These are phyloP conservation scores for Ommatoiulus sabulosus DNA, from an alignment of 2,888 invertebrate species.

Conservation along the genomic window DNA sequence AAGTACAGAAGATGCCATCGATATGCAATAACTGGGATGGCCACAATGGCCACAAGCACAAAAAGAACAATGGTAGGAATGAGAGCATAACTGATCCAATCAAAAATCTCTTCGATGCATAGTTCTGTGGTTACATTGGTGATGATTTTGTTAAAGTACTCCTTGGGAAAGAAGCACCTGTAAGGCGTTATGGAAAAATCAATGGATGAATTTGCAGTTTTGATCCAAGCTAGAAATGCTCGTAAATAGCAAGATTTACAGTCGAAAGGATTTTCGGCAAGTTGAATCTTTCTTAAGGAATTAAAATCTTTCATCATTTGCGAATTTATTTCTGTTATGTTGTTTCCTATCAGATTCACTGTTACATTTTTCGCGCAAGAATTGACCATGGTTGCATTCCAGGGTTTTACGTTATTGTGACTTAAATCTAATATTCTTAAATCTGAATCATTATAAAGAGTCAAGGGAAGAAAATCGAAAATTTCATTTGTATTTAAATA, in stretches of 20 bases:
- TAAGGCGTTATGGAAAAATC: slow-evolving; percentile 38
- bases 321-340: slow-evolving; percentile 7
- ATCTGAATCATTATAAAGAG: not conserved
- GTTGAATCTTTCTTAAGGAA: not conserved
- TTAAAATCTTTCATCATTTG: slow-evolving; percentile 51
- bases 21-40: not conserved
- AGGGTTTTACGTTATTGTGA: not conserved
- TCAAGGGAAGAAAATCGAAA: not conserved
- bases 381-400: not conserved
- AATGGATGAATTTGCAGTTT: not conserved
- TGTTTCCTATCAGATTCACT: slow-evolving; percentile 45
- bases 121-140: not conserved
- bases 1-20: slow-evolving; percentile 55
- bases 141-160: not conserved
- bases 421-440: slow-evolving; percentile 15
- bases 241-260: not conserved
- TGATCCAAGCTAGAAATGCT: slow-evolving; percentile 34
- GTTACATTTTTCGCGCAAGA: not conserved
- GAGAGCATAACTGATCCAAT: not conserved
- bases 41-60: not conserved
- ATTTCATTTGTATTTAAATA: not conserved
- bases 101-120: slow-evolving; percentile 2
- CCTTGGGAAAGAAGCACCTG: slow-evolving; percentile 31
- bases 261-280: slow-evolving; percentile 47
- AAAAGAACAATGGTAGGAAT: not conserved